Conservation (phyloP, 2,888 invertebrate genomes). For the Pandemis corylana region DNA sequence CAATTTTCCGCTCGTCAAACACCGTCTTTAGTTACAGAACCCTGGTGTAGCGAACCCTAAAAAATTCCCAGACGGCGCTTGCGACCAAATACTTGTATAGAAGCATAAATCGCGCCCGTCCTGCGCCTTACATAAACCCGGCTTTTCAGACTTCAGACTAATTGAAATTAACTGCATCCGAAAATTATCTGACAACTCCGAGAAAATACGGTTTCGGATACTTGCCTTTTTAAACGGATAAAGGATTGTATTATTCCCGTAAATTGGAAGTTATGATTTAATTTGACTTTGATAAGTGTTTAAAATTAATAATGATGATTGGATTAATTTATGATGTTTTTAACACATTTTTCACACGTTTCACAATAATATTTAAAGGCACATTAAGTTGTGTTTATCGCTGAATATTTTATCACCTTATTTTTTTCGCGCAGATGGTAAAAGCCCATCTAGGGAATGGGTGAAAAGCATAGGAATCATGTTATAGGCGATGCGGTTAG, state of each 20-base stretch:
- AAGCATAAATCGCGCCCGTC: conserved; percentile 62
- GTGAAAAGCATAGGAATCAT: too few species aligned
- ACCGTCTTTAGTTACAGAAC: background rate
- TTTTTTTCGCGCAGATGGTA: too few species aligned
- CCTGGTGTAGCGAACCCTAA: conserved; percentile 35
- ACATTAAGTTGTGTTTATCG: too few species aligned
- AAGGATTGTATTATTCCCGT: background rate
- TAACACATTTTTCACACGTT: background rate
- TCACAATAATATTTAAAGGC: too few species aligned
- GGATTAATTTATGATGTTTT: background rate
- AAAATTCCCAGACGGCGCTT: conserved; percentile 47
- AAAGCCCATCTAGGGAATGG: too few species aligned
- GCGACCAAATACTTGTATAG: conserved; percentile 48
- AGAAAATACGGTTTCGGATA: conserved; percentile 23
- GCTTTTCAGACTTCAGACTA: conserved; percentile 60
- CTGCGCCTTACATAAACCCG: conserved; percentile 49
- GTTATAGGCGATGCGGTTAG: too few species aligned
- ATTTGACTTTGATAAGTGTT: background rate
- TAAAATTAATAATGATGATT: background rate
- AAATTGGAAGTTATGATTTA: conserved; percentile 23
- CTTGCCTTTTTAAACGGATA: conserved; percentile 7
- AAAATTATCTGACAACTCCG: conserved; percentile 51
- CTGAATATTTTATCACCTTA: too few species aligned
- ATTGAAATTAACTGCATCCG: conserved; percentile 67
- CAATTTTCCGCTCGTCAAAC: too few species aligned